These are phyloP conservation scores for Ctenopoma kingsleyae DNA, from an alignment of 2,797 vertebrate species.

Conservation along the genomic window DNA sequence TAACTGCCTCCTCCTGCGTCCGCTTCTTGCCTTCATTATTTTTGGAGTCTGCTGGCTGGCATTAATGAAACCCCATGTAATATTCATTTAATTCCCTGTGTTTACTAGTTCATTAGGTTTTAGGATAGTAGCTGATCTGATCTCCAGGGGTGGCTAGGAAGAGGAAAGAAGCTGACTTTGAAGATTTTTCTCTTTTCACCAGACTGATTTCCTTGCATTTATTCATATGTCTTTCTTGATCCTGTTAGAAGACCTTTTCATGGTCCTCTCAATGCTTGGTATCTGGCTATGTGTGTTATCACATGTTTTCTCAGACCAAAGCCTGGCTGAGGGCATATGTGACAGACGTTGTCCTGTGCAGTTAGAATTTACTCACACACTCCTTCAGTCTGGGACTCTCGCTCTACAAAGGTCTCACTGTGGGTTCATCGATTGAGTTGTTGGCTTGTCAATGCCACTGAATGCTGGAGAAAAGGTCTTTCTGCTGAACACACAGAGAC, in stretches of 20 bases:
- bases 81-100: constrained; percentile 77
- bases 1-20: constrained; percentile 54
- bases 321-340: constrained; percentile 45
- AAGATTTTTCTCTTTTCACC: constrained; percentile 51
- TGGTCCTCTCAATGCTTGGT: constrained; percentile 22
- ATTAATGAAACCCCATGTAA: constrained; percentile 77
- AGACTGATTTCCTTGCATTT: constrained; percentile 46
- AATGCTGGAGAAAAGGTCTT: constrained; percentile 61
- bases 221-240: constrained; percentile 50
- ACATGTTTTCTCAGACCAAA: constrained; percentile 21
- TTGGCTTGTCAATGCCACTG: constrained; percentile 66
- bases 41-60: constrained; percentile 69
- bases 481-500: constrained; percentile 60
- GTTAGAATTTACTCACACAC: constrained; percentile 73
- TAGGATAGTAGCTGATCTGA: constrained; percentile 75
- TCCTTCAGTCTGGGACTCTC: constrained; percentile 53
- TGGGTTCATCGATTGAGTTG: constrained; percentile 62
- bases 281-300: neutral
- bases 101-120: constrained; percentile 81
- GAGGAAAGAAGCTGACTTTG: constrained; percentile 71
- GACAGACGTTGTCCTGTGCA: constrained; percentile 69
- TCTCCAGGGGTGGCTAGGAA: constrained; percentile 66
- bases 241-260: constrained; percentile 33
- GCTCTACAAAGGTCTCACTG: constrained; percentile 65
- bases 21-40: constrained; percentile 65